Base-by-base conservation (phyloP, 2,888 invertebrate species). In the Drosophila acutilabella region DNA sequence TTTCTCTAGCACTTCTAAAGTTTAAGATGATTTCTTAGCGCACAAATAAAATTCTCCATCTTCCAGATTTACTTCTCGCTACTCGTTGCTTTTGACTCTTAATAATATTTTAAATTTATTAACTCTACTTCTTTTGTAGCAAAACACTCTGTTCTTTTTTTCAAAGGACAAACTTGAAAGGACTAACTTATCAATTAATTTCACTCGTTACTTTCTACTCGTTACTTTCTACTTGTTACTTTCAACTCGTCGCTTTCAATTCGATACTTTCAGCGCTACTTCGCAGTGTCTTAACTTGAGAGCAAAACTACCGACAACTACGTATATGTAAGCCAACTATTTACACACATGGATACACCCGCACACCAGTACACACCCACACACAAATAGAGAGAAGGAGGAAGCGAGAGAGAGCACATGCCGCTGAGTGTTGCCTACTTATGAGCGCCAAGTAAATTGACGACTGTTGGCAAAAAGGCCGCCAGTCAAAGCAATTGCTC, bases 401-500 rank as follows among this genome's bases (percentile, higher is more conserved):
- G 7, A n/a, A 10, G 1, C 20, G 38, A 18, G 13, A 40, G 20
- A 0, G 38, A 20, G 14, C 1, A 30, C 41, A 38, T 47, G 13
- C 64, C 40, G 44, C 44, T 45, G 53, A 67, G 54, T 69, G 76
- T 87, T 87, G 84, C 89, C 82, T 84, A 84, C 81, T 89, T 88
- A 84, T 51, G 54, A 71, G 83, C 84, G 84, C 38, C 54, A 60
- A 70, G 88, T 50, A 65, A 80, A 74, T 71, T 76, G 64, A 56
- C 60, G 58, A 62, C 64, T 79, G 54, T 20, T 36, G 61, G 54
- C 54, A 50, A 73, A 30, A 64, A 60, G 47, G 70, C 78, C 40
- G 74, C 60, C 50, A 74, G 73, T 71, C 64, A 59, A 64, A 67
- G 79, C 88, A 82, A 88, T 80, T 83, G 83, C 88, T 88, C 89